Percentiles rank a stretch among this genome's conserved stretches.
phyloP scores from a whole-genome alignment of 2,113 vertebrate species.

The Psittacus erithacus region DNA sequence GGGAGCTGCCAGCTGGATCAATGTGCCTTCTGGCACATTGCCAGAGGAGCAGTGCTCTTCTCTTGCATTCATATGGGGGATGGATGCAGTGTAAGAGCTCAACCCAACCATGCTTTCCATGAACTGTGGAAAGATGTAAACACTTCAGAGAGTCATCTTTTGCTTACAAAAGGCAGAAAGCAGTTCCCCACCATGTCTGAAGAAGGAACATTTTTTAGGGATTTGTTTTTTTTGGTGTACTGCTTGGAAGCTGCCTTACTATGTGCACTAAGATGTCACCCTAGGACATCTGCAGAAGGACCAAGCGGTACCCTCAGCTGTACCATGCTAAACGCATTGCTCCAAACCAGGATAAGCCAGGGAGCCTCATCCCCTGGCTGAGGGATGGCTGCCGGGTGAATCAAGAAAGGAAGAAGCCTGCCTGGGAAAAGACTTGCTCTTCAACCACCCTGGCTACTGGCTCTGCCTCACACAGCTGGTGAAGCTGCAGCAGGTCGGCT shows the following conservation, averaged over 20 bases:
- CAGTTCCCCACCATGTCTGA: fast-evolving
- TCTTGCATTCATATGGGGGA: fast-evolving
- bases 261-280: background rate
- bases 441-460: background rate
- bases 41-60: background rate
- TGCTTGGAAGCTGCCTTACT: background rate
- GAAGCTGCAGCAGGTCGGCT: background rate
- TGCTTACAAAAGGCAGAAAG: background rate
- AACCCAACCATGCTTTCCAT: background rate
- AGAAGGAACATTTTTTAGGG: background rate
- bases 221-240: fast-evolving
- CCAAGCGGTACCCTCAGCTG: background rate
- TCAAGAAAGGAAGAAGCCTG: background rate
- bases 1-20: background rate
- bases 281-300: background rate
- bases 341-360: background rate
- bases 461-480: background rate
- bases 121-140: background rate
- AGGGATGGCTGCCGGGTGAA: background rate
- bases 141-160: background rate
- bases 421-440: background rate
- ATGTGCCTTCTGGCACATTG: background rate
- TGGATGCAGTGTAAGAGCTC: background rate
- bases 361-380: background rate
- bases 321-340: fast-evolving